A percentile compares a stretch with the other conserved stretches of the same genome.
phyloP scores from a whole-genome alignment of 23 tunicate species.

The Aplidium turbinatum region DNA sequence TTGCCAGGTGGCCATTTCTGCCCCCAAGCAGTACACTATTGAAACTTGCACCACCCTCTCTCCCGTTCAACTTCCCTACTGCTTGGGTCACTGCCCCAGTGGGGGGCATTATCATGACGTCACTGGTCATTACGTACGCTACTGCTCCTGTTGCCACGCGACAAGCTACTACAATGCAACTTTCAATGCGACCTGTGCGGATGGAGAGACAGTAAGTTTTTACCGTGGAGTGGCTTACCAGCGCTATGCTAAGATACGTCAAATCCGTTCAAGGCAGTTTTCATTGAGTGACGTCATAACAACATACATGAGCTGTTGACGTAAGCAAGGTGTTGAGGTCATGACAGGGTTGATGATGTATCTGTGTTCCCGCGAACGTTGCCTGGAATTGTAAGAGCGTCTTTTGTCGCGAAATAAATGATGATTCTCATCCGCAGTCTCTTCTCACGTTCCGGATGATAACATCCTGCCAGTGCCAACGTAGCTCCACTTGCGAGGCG shows the following conservation, averaged over 20 bases:
- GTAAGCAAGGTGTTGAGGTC: too few species aligned
- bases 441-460: slow-evolving; percentile 7
- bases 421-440: background rate
- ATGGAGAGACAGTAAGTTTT: too few species aligned
- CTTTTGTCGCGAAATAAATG: too few species aligned
- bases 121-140: slow-evolving; percentile 36
- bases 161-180: slow-evolving; percentile 32
- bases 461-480: slow-evolving; percentile 3
- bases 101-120: slow-evolving; percentile 42
- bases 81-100: slow-evolving; percentile 55
- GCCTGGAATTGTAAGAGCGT: too few species aligned
- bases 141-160: slow-evolving; percentile 58
- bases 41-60: slow-evolving; percentile 34
- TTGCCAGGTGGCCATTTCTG: slow-evolving; percentile 19
- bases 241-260: too few species aligned
- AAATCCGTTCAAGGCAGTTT: too few species aligned
- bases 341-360: too few species aligned
- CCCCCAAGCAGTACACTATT: background rate
- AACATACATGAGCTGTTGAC: too few species aligned
- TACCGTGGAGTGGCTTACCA: too few species aligned
- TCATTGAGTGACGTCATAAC: too few species aligned
- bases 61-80: slow-evolving; percentile 25
- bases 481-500: background rate
- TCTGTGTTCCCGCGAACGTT: too few species aligned
- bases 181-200: slow-evolving; percentile 33